A percentile compares a stretch with the other conserved stretches of the same genome.
phyloP scores from a whole-genome alignment of 2,888 invertebrate genomes.

The Rhagium mordax region DNA sequence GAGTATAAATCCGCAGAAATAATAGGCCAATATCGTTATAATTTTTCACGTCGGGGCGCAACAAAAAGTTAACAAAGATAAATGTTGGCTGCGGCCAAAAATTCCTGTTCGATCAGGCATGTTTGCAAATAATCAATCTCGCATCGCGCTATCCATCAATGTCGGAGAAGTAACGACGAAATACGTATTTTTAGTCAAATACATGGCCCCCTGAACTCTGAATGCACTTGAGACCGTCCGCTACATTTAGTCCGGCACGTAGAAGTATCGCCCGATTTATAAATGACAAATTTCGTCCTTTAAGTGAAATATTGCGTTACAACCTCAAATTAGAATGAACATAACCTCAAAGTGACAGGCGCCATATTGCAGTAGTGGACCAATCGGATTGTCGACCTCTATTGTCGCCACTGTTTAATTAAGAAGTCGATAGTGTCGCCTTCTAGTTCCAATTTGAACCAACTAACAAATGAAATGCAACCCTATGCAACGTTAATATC shows the following conservation, averaged over 20 bases:
- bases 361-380: too few species aligned
- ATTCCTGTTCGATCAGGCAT: conserved; percentile 24
- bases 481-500: too few species aligned
- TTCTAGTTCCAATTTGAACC: too few species aligned
- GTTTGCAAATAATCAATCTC: conserved; percentile 50
- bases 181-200: conserved; percentile 4
- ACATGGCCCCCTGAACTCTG: not conserved
- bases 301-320: conserved; percentile 1
- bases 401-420: too few species aligned
- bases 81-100: conserved; percentile 34
- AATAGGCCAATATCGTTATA: conserved; percentile 28
- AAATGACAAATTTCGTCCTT: conserved; percentile 11
- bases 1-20: conserved; percentile 17
- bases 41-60: conserved; percentile 17
- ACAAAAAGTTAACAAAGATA: conserved; percentile 44
- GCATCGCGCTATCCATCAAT: conserved; percentile 42
- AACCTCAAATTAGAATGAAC: too few species aligned
- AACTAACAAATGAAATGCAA: too few species aligned
- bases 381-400: too few species aligned
- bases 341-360: too few species aligned
- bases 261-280: not conserved
- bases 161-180: conserved; percentile 28
- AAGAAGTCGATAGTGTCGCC: too few species aligned
- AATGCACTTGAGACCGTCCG: conserved; percentile 19
- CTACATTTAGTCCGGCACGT: conserved; percentile 2